A percentile compares a stretch with the other conserved stretches of the same genome.
phyloP scores from a whole-genome alignment of 2,888 invertebrate genomes.

The Eulithis prunata region DNA sequence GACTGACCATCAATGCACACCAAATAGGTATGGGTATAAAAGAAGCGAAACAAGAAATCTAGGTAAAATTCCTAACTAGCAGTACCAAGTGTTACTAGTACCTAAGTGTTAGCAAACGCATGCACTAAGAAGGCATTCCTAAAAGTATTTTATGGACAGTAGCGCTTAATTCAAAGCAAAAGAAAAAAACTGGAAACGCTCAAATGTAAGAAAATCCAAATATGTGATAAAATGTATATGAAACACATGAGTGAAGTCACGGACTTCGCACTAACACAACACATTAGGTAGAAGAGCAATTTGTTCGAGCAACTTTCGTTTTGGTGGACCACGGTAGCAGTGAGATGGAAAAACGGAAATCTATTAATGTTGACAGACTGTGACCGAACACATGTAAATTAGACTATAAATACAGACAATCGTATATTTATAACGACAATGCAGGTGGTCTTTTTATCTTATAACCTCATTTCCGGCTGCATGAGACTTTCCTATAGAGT shows the following conservation, averaged over 20 bases:
- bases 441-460: slow-evolving; percentile 14
- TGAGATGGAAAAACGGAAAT: slow-evolving; percentile 18
- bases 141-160: no score
- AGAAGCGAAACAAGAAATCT: no score
- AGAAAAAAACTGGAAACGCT: no score
- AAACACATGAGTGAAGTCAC: neutral
- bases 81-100: no score
- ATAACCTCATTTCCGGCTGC: neutral
- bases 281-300: slow-evolving; percentile 15
- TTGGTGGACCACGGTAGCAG: slow-evolving; percentile 18
- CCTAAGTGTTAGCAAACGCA: no score
- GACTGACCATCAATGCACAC: neutral
- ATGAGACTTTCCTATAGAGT: neutral
- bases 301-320: slow-evolving; percentile 16
- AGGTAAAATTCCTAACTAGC: no score
- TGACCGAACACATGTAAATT: slow-evolving; percentile 20
- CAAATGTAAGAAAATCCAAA: no score
- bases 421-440: slow-evolving; percentile 9
- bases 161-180: no score
- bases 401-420: slow-evolving; percentile 8
- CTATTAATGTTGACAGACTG: slow-evolving; percentile 18
- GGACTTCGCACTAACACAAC: neutral
- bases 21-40: no score
- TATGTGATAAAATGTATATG: neutral
- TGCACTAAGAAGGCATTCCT: no score